Base-by-base conservation (phyloP, 1,140 invertebrate species). In the Drosophila sturtevanti region DNA sequence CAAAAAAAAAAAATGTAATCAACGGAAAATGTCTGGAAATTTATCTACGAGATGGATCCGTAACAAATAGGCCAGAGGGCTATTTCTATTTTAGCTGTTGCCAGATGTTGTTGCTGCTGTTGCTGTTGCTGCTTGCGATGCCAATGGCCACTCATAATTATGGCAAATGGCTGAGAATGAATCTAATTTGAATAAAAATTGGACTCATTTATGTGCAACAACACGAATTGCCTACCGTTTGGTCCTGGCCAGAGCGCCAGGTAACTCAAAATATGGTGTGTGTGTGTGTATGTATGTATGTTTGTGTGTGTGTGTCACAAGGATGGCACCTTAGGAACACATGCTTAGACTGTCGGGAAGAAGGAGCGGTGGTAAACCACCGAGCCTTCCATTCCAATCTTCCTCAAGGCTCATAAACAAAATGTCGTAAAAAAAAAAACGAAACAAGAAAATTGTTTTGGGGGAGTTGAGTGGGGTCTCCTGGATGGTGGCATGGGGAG, bases 111-210 rank as follows among this genome's bases (percentile, higher is more conserved):
- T 14, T 35, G 24, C n/a, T 55, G 52, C 52, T 21, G 6, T 18
- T 54, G 4, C 22, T n/a, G 12, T 41, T 14, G 38, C 14, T 16
- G 6, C 16, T 14, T 5, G n/a, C 14, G 0, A 18, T 44, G 41
- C 41, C 41, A 44, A 44, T 48, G 34, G 58, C 21, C 58, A 35
- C 34, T 41, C 58, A 60, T 60, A 60, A 60, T 60, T 60, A 60
- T 60, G 58, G 35, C 58, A 60, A 38, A 60, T 60, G 58, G 37
- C 58, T 60, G 58, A 10, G 21, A 35, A 41, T 60, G 58, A 60
- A 60, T 60, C 58, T 60, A 60, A 60, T 60, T 60, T 60, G 58
- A 60, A 60, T 60, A 60, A 60, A 60, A 60, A 60, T 60, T 60
- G 31, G 58, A 60, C 58, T 60, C 58, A 60, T 60, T 60, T 60